Base-by-base conservation (phyloP, 2,113 vertebrate species). In the Lota lota region DNA sequence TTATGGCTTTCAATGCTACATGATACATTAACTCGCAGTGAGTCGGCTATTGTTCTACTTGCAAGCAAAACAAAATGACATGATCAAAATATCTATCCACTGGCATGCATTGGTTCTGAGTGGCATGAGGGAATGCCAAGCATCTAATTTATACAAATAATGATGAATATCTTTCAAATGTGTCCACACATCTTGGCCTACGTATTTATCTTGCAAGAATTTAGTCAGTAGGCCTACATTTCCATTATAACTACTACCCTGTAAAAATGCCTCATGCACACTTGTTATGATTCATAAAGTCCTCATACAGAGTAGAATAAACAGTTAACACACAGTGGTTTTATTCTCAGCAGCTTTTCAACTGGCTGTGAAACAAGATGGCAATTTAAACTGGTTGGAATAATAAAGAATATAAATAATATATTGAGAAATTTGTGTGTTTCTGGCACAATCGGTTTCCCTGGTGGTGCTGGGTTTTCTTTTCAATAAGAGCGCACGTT, bases 361-460 rank as follows among this genome's bases (percentile, higher is more conserved):
- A 89, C 84, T 90, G 88, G 86, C 88, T 86, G 81, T 90, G 85
- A 90, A 92, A 90, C 82, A 74, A 83, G 81, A 84, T 70, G 74
- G 81, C 66, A 88, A 86, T 90, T 89, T 77, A 86, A 91, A 85
- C 78, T 75, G 78, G 74, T 62, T 88, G 80, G 77, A 88, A 80
- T 89, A 85, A 88, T 90, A 89, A 87, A 85, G 87, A 74, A 67
- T 74, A 63, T 62, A 64, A 67, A 47, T 33, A 86, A 82, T 83
- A 88, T 74, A 76, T 75, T 17, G 1, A 75, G 67, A 20, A 67
- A 59, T 82, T 85, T 86, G 81, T 88, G 89, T 88, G 78, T 84
- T 88, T 88, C 40, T 92, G 82, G 87, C 81, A 72, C 51, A 47
- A 50, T 40, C 61, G 36, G 64, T 79, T 82, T 83, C 71, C 84